Base-by-base conservation (phyloP, 2,888 invertebrate species). In the Villa cingulata region DNA sequence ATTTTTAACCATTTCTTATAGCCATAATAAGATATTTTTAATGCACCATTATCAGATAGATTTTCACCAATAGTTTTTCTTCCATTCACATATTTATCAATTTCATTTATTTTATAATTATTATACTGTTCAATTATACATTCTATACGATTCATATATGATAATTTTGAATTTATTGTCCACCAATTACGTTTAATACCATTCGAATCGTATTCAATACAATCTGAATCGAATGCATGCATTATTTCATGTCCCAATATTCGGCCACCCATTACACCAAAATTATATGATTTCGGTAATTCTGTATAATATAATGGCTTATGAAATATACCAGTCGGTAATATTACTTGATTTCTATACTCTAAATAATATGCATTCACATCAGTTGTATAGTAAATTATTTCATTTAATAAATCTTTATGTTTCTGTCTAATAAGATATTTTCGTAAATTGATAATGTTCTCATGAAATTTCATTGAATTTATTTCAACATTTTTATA, bases 231-330 rank as follows among this genome's bases (percentile, higher is more conserved):
- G 16, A 46, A 46, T 23, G 40, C 41, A 36, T 46, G 45, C 18
- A 40, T 41, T 34, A 46, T 46, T 46, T 46, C 45, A 20, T 46
- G 45, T 7, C 40, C 45, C 2, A 46, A 20, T 20, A 46, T 45
- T n/a, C 32, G 36, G 14, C 27, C 40, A 4, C 45, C 45, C 45
- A 46, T 41, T n/a, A 34, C 20, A 20, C 36, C 45, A 16, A 17
- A 46, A 23, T 46, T 46, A 23, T 41, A 41, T n/a, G 41, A 40
- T 40, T 41, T 41, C 15, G 45, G 45, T 23, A 46, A 23, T 16
- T 36, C 36, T 3, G 36, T 10, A 16, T 23, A 17, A 20, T 36
- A 46, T 12, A 41, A 41, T 36, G 45, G 45, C 34, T 36, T 46
- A 4, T 34, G 41, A 14, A 46, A 16, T n/a, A 46, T 41, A 4